phyloP scores from a whole-genome alignment of 2,113 vertebrate species.

The Merops nubicus region DNA sequence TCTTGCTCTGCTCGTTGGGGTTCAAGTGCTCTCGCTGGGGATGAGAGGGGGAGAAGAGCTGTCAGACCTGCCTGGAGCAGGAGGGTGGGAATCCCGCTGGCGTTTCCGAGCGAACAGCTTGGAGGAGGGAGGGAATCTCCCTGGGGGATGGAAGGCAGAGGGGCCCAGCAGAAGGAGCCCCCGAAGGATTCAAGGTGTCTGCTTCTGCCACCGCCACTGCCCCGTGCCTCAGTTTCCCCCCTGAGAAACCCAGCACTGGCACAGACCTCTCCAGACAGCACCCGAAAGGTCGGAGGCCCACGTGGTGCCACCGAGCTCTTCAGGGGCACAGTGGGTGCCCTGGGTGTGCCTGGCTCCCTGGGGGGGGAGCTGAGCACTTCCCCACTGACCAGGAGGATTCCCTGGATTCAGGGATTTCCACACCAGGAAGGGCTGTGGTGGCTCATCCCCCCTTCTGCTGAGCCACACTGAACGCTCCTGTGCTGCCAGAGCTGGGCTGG shows the following conservation, averaged over 20 bases:
- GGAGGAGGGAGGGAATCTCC: neutral
- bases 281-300: neutral
- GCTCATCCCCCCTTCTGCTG: neutral
- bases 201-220: neutral
- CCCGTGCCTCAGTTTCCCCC: neutral
- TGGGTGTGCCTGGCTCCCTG: neutral
- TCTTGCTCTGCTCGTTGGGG: neutral
- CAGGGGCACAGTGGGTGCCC: neutral
- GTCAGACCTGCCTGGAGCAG: neutral
- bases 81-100: neutral
- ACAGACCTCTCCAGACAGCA: neutral
- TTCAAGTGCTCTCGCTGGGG: neutral
- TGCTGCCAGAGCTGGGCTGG: neutral
- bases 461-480: neutral
- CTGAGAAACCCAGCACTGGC: neutral
- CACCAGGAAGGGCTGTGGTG: neutral
- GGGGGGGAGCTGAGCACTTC: neutral
- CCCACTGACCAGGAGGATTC: rapidly evolving
- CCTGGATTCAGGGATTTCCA: neutral
- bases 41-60: neutral
- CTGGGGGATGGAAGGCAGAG: neutral
- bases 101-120: neutral
- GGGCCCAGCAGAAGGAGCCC: neutral
- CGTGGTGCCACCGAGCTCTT: neutral
- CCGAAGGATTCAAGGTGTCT: neutral